Evolutionary conservation across 2,113 vertebrate species (phyloP).

Genomic region (Rhineura floridana): DNA sequence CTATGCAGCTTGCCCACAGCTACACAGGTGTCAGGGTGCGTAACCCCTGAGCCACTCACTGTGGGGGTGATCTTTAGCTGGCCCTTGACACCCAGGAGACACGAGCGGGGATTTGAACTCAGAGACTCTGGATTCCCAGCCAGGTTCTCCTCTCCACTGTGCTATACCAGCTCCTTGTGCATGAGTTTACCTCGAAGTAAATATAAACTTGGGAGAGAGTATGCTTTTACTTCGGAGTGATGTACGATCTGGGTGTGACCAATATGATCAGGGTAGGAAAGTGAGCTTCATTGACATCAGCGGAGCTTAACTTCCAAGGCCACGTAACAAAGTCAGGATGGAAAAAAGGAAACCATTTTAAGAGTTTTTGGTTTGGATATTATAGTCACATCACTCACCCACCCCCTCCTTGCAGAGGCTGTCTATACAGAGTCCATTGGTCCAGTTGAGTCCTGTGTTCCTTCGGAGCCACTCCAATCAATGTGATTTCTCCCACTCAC

Average conservation of each 20-base stretch:
- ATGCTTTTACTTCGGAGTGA: neutral
- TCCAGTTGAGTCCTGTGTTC: neutral
- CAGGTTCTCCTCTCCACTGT: too few relatives aligned
- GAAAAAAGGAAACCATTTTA: neutral
- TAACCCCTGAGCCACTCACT: too few relatives aligned
- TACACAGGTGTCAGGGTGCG: too few relatives aligned
- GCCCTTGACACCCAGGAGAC: too few relatives aligned
- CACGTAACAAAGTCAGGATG: neutral
- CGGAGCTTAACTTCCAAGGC: neutral
- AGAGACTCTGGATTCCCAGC: too few relatives aligned
- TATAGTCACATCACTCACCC: neutral
- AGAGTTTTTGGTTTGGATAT: neutral
- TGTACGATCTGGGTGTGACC: neutral
- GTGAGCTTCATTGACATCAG: neutral
- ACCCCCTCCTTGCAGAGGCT: neutral
- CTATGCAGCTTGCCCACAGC: too few relatives aligned
- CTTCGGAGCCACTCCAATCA: neutral
- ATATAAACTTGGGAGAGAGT: neutral
- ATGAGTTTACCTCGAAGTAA: neutral
- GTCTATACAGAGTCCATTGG: neutral
- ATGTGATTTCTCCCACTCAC: neutral
- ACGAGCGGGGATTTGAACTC: too few relatives aligned
- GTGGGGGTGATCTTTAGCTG: too few relatives aligned
- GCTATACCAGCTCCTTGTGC: too few relatives aligned
- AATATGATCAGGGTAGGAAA: neutral